Conservation (phyloP, 2,113 vertebrate genomes). For the Sigmodon hispidus region DNA sequence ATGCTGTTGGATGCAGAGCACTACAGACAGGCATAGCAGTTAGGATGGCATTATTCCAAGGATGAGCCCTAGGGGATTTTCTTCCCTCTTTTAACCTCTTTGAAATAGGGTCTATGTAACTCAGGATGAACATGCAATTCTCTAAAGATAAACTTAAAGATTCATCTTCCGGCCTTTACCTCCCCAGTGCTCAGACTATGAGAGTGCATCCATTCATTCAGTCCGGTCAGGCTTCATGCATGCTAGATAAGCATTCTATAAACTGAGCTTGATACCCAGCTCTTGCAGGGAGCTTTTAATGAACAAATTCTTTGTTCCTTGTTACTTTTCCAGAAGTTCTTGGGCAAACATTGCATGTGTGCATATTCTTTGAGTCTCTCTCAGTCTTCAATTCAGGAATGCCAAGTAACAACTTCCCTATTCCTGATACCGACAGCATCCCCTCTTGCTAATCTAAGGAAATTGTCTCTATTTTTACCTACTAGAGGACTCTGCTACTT, state of each 20-base stretch:
- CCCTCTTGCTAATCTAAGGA: neutral
- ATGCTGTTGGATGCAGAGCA: too few relatives aligned
- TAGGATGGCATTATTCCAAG: neutral
- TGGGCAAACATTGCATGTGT: neutral
- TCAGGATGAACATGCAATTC: neutral
- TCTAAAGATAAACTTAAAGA: neutral
- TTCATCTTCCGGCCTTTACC: neutral
- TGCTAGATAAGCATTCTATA: neutral
- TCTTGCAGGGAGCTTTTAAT: neutral
- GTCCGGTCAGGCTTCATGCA: neutral
- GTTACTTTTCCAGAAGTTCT: neutral
- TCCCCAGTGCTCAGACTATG: neutral
- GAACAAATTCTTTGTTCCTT: neutral
- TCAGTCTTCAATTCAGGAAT: neutral
- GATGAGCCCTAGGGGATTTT: neutral
- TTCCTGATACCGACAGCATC: neutral
- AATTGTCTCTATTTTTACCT: neutral
- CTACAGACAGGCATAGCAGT: neutral
- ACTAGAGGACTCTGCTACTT: neutral
- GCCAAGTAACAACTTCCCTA: too few relatives aligned
- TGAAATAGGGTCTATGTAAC: neutral
- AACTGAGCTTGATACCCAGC: neutral
- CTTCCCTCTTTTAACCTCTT: neutral
- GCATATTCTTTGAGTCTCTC: neutral
- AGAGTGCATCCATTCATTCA: neutral